Evolutionary conservation across 2,888 invertebrate species (phyloP).

Genomic region (Hydraecia micacea): DNA sequence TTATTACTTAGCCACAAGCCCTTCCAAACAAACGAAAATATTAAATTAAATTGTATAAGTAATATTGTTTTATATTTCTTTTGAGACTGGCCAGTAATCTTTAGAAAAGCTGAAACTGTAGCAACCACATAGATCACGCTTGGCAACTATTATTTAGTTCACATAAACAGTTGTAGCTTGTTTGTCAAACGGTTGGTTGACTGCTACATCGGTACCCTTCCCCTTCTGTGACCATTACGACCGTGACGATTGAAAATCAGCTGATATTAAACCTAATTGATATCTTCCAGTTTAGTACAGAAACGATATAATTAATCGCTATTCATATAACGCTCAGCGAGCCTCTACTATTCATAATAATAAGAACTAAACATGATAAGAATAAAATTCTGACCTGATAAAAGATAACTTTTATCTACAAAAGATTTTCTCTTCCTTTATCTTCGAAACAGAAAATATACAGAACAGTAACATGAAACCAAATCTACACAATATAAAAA

Average conservation of each 20-base stretch:
- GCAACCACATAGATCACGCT: background rate
- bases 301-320: background rate
- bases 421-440: background rate
- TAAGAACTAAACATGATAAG: background rate
- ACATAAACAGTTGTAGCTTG: slow-evolving; percentile 1
- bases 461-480: background rate
- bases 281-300: slow-evolving; percentile 5
- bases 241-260: slow-evolving; percentile 39
- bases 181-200: slow-evolving; percentile 27
- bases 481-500: slow-evolving; percentile 53
- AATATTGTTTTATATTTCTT: background rate
- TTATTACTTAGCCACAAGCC: too few species aligned
- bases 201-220: slow-evolving; percentile 36
- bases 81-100: background rate
- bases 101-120: background rate
- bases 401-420: background rate
- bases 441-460: background rate
- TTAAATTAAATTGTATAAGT: background rate
- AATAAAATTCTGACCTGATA: background rate
- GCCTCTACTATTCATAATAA: background rate
- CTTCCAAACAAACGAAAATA: too few species aligned
- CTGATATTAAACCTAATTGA: slow-evolving; percentile 31
- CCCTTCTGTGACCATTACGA: slow-evolving; percentile 20
- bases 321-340: background rate
- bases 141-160: background rate